Evolutionary conservation across 2,113 vertebrate genomes (phyloP).

Genomic region (Neolamprologus modestus): DNA sequence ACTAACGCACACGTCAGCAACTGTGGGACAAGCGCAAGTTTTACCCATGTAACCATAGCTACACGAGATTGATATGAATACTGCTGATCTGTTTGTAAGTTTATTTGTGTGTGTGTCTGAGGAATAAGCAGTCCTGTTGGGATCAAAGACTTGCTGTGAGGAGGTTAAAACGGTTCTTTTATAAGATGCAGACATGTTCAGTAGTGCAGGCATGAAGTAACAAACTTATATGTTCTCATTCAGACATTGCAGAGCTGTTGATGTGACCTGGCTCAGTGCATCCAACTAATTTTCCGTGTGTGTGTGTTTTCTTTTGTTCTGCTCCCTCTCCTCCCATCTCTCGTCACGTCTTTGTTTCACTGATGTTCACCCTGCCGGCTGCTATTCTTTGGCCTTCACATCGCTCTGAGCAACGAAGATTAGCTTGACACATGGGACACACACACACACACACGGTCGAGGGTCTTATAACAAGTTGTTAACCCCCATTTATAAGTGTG

Average conservation of each 20-base stretch:
- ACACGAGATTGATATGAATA: neutral
- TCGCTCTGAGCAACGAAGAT: slow-evolving; percentile 37
- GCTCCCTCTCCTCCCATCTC: neutral
- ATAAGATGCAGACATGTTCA: neutral
- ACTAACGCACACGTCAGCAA: neutral
- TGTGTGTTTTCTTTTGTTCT: slow-evolving; percentile 10
- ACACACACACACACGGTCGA: neutral
- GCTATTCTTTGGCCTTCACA: slow-evolving; percentile 34
- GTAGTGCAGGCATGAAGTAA: neutral
- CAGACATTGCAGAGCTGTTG: neutral
- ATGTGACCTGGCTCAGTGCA: neutral
- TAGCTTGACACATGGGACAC: slow-evolving; percentile 9
- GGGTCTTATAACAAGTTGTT: slow-evolving; percentile 51
- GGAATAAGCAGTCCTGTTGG: neutral
- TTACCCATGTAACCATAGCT: neutral
- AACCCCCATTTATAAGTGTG: slow-evolving; percentile 53
- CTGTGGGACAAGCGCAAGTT: neutral
- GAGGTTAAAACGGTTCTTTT: neutral
- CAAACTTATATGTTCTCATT: rapidly evolving
- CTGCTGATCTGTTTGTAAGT: neutral
- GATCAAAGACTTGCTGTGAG: neutral
- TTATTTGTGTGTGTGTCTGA: neutral
- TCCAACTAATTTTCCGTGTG: neutral
- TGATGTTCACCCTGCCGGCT: slow-evolving; percentile 1
- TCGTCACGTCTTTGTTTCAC: slow-evolving; percentile 32